These are phyloP conservation scores for Drosophila ambigua DNA, from an alignment of 1,140 invertebrate genomes.

Conservation along the genomic window DNA sequence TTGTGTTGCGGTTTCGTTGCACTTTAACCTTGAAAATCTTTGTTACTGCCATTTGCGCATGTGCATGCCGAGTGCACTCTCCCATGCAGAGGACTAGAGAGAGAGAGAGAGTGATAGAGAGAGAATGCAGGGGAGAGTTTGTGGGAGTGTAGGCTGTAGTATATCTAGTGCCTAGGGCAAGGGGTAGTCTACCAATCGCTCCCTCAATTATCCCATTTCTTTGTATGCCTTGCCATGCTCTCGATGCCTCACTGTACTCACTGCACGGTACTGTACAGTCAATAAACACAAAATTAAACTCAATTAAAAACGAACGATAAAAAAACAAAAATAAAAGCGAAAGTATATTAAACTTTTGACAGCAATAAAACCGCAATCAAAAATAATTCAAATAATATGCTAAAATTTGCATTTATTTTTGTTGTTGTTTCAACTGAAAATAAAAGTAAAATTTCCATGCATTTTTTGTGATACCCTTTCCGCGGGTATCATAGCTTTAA, in stretches of 20 bases:
- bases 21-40: constrained; percentile 83
- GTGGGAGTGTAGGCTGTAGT: constrained; percentile 7
- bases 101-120: constrained; percentile 1
- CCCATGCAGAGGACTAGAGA: background rate
- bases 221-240: too few species aligned
- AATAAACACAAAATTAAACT: constrained; percentile 30
- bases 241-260: background rate
- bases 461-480: background rate
- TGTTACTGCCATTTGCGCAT: constrained; percentile 49
- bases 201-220: too few species aligned
- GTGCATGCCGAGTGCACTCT: constrained; percentile 52
- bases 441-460: background rate
- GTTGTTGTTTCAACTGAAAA: background rate
- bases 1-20: constrained; percentile 81
- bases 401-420: background rate
- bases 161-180: too few species aligned
- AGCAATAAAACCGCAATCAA: background rate
- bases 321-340: constrained; percentile 65
- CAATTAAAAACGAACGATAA: constrained; percentile 32
- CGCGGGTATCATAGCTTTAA: too few species aligned
- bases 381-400: constrained; percentile 17
- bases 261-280: constrained; percentile 16
- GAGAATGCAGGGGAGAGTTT: background rate
- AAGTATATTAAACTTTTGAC: constrained; percentile 52
- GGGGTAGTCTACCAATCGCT: too few species aligned